A percentile compares a stretch with the other conserved stretches of the same genome.
Evolutionary conservation across 2,797 vertebrate genomes (phyloP).

Genomic region (Lophura swinhoii): DNA sequence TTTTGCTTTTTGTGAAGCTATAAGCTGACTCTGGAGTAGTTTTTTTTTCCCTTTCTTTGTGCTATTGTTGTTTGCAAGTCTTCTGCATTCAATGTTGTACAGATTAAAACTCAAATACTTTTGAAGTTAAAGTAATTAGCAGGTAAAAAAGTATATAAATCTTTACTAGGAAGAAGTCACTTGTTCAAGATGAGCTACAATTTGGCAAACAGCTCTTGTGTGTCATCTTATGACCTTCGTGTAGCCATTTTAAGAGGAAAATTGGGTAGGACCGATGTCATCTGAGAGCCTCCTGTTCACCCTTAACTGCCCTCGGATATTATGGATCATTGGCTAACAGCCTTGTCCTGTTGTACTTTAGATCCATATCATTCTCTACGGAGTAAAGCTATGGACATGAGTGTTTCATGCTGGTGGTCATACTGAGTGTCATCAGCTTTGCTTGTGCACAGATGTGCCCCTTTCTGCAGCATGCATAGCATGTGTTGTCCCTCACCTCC

Average conservation of each 20-base stretch:
- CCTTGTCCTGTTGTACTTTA: neutral
- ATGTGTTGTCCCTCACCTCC: accelerated
- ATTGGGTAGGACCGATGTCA: neutral
- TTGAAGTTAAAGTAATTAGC: neutral
- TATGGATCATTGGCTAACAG: neutral
- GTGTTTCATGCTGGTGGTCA: neutral
- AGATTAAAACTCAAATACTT: neutral
- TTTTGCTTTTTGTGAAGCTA: neutral
- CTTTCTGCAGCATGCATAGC: accelerated
- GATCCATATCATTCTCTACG: neutral
- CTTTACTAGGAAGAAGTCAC: neutral
- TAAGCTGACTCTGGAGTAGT: neutral
- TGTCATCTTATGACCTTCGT: neutral
- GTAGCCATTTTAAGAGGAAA: neutral
- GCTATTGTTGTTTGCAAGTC: neutral
- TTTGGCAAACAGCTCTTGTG: neutral
- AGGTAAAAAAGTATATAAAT: neutral
- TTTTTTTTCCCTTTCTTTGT: neutral
- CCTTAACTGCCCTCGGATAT: neutral
- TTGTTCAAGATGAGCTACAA: neutral
- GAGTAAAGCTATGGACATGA: neutral
- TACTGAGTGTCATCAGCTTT: neutral
- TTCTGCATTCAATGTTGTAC: accelerated
- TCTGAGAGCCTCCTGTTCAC: neutral
- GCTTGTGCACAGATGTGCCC: too few relatives aligned